These are phyloP conservation scores for Nomada ruficornis DNA, from an alignment of 2,888 invertebrate species.

Conservation along the genomic window DNA sequence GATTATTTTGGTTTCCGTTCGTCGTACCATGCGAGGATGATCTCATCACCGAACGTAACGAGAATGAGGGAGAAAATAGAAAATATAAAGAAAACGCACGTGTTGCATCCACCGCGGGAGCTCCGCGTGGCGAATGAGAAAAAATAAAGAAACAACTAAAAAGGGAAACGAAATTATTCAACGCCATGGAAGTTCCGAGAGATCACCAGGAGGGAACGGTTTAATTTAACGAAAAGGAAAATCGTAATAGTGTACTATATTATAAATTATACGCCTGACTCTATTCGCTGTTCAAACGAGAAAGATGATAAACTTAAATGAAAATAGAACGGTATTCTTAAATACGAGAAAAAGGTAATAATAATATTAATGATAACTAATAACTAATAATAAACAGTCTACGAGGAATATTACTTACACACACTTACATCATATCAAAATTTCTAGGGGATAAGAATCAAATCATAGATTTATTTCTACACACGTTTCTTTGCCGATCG, in stretches of 20 bases:
- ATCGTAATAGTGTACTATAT: constrained; percentile 50
- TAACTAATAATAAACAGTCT: constrained; percentile 41
- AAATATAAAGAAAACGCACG: background rate
- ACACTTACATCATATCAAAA: constrained; percentile 68
- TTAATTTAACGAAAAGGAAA: constrained; percentile 22
- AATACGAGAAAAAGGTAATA: constrained; percentile 46
- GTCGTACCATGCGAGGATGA: constrained; percentile 40
- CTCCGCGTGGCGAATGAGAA: constrained; percentile 5
- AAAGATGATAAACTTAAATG: constrained; percentile 40
- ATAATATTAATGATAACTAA: constrained; percentile 35
- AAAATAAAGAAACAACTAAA: background rate
- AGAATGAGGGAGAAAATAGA: background rate
- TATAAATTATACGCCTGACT: constrained; percentile 48
- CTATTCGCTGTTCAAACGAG: constrained; percentile 63
- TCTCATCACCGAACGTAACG: constrained; percentile 24
- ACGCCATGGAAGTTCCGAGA: constrained; percentile 30
- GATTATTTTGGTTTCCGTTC: constrained; percentile 32
- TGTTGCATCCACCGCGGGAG: constrained; percentile 8
- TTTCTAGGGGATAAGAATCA: constrained; percentile 62
- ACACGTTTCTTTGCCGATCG: constrained; percentile 25
- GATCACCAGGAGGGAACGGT: constrained; percentile 19
- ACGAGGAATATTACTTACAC: constrained; percentile 59
- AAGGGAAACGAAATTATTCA: constrained; percentile 1
- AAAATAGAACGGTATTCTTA: constrained; percentile 61
- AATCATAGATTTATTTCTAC: constrained; percentile 53